Evolutionary conservation across 53 echinoderm and acorn worm genomes (phyloP).

Genomic region (Apostichopus leukothele): DNA sequence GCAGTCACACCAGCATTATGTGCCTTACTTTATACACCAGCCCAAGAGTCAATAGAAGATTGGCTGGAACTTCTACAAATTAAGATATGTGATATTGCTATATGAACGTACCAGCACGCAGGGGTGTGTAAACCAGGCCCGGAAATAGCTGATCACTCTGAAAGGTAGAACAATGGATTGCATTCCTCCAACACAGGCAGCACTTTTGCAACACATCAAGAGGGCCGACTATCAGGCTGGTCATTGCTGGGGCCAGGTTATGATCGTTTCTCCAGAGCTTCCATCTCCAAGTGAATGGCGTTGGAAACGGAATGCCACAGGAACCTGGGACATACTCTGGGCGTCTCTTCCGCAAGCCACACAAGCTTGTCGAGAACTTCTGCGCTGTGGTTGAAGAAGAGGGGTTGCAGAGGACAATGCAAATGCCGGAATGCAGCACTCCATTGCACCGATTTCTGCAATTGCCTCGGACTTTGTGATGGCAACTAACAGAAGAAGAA

Average conservation of each 20-base stretch:
- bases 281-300: constrained; percentile 57
- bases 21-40: background rate
- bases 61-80: background rate
- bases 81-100: constrained; percentile 33
- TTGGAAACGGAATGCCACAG: constrained; percentile 9
- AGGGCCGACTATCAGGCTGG: constrained; percentile 52
- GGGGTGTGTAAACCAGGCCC: constrained; percentile 15
- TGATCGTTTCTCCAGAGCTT: constrained; percentile 20
- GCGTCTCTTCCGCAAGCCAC: constrained; percentile 56
- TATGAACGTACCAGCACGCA: constrained; percentile 34
- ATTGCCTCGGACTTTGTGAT: constrained; percentile 48
- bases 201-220: constrained; percentile 57
- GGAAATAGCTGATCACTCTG: background rate
- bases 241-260: constrained; percentile 40
- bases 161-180: constrained; percentile 40
- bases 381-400: constrained; percentile 42
- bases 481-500: too few species aligned
- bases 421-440: constrained; percentile 49
- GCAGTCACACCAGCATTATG: constrained; percentile 30
- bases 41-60: background rate
- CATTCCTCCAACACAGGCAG: constrained; percentile 50
- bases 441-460: constrained; percentile 54
- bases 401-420: constrained; percentile 48
- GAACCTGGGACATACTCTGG: constrained; percentile 47
- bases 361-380: constrained; percentile 19